Evolutionary conservation across 2,113 vertebrate species (phyloP), one percentile per base, ranked within the genome.

Genomic region (Varanus komodoensis): DNA sequence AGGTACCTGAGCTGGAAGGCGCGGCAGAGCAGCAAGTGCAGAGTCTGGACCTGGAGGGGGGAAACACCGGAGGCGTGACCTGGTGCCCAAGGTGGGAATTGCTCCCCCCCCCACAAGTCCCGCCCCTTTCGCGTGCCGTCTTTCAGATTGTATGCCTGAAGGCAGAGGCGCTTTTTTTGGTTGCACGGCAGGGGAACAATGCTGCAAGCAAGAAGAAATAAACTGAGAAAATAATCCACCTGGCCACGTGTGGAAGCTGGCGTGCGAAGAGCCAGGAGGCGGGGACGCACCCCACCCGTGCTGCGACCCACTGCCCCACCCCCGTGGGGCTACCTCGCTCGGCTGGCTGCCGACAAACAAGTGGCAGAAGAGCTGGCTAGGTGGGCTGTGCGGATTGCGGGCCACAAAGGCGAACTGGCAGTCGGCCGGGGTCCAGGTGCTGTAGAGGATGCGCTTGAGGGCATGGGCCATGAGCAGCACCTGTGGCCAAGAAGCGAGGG

Each of bases 391-490:
- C 0, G 99, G 99, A 81, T 99, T 99, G 93, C 98, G 98, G 32
- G 99, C 97, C 82, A 98, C 95, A 0, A 99, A 99, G 93, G 99
- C 98, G 25, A 99, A 99, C 96, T 99, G 99, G 90, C 96, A 94
- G 27, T 98, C 95, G 0, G 93, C 29, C 0, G 97, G 97, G 0
- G 96, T 95, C 89, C 98, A 98, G 0, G 98, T 99, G 93, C 98
- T 98, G 82, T 98, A 98, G 1, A 98, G 98, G 86, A 99, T 97
- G 34, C 99, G 96, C 23, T 95, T 96, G 54, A 99, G 97, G 0
- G 98, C 98, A 0, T 99, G 99, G 0, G 99, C 99, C 99, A 99
- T 99, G 89, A 99, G 98, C 78, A 99, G 97, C 0, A 94, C 98
- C 99, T 99, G 96, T 0, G 54, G 71, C 32, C 67, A 32, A 81